These are phyloP conservation scores for Solenodon paradoxus DNA, from an alignment of 2,113 vertebrate genomes.

Conservation along the genomic window DNA sequence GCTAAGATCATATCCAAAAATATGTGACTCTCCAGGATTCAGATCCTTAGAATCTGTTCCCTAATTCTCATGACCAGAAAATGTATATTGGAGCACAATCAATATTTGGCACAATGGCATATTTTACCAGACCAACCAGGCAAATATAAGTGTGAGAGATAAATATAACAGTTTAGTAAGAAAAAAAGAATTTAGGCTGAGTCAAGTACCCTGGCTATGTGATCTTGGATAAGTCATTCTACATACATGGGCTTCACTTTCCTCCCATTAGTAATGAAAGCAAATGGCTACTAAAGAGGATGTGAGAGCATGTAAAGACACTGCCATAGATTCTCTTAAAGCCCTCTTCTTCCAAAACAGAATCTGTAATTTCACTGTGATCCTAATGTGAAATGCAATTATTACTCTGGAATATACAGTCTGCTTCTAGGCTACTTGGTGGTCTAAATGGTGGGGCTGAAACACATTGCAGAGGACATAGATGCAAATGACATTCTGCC, in stretches of 20 bases:
- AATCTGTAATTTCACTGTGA: neutral
- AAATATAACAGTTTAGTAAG: slow-evolving; percentile 15
- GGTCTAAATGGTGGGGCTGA: neutral
- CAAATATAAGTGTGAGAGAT: neutral
- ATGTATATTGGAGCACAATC: neutral
- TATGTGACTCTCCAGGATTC: neutral
- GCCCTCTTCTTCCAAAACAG: neutral
- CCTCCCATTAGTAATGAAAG: slow-evolving; percentile 2
- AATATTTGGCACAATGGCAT: too few species aligned
- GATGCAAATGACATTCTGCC: slow-evolving; percentile 51
- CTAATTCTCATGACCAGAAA: slow-evolving; percentile 17
- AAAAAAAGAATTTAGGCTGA: neutral
- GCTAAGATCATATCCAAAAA: neutral
- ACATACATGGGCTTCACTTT: neutral
- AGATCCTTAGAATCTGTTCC: slow-evolving; percentile 4
- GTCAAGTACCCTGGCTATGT: neutral
- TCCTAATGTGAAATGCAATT: neutral
- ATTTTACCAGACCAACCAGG: neutral
- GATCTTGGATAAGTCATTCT: neutral
- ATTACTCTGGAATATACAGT: neutral
- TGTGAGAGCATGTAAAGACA: slow-evolving; percentile 1
- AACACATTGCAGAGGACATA: slow-evolving; percentile 33
- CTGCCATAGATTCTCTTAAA: slow-evolving; percentile 9
- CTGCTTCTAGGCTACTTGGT: slow-evolving; percentile 35
- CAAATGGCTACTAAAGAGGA: neutral